Conservation (phyloP, 2,888 invertebrate genomes). For the Odontomyia ornata region DNA sequence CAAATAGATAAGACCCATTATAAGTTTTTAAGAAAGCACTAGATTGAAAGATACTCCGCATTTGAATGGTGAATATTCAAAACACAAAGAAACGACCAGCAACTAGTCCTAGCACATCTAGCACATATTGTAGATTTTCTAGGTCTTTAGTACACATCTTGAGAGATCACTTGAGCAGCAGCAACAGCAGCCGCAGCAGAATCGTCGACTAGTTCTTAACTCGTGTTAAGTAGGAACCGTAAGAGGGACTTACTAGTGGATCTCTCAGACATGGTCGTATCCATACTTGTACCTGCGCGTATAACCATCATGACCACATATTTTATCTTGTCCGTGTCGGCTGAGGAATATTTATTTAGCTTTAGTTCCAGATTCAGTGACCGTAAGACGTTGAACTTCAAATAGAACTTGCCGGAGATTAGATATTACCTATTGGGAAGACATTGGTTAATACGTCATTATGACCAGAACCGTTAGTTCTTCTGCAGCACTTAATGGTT, state of each 20-base stretch:
- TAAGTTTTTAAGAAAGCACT: slow-evolving; percentile 18
- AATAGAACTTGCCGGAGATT: slow-evolving; percentile 36
- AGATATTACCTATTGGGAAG: slow-evolving; percentile 26
- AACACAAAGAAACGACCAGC: neutral
- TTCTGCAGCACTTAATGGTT: neutral
- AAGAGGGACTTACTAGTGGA: neutral
- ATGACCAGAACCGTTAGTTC: neutral
- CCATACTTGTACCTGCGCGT: neutral
- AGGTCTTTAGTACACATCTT: slow-evolving; percentile 10
- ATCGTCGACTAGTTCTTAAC: neutral
- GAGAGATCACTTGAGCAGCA: slow-evolving; percentile 5
- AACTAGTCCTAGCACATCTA: neutral
- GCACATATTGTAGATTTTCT: neutral
- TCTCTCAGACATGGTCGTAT: neutral
- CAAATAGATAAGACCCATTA: slow-evolving; percentile 21
- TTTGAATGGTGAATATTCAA: neutral
- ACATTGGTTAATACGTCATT: slow-evolving; percentile 16
- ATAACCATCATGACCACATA: slow-evolving; percentile 6
- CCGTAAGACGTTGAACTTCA: slow-evolving; percentile 37
- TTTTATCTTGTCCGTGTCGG: neutral
- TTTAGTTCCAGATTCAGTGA: slow-evolving; percentile 30
- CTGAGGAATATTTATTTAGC: slow-evolving; percentile 6
- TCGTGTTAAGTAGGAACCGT: neutral
- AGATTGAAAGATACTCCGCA: slow-evolving; percentile 10
- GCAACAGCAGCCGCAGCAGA: too few species aligned